A percentile compares a stretch with the other conserved stretches of the same genome.
Conservation (phyloP, 2,113 vertebrate species). For the Perca flavescens region DNA sequence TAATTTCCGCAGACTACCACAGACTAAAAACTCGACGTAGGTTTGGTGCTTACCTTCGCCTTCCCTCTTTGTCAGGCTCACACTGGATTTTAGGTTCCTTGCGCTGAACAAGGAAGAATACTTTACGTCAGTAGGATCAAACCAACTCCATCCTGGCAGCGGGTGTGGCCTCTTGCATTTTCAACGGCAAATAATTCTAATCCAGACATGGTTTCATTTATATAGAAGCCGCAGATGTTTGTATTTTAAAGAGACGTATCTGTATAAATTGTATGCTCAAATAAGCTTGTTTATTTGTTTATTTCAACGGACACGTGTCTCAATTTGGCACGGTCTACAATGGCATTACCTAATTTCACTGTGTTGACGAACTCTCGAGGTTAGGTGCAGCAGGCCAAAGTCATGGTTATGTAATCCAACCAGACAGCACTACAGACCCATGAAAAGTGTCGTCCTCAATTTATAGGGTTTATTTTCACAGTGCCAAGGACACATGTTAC, state of each 20-base stretch:
- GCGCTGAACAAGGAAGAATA: conserved; percentile 73
- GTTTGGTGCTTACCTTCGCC: conserved; percentile 68
- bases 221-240: rapidly evolving
- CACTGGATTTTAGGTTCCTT: neutral
- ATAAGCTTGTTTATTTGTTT: neutral
- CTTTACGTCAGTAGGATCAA: conserved; percentile 69
- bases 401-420: conserved; percentile 79
- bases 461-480: conserved; percentile 21
- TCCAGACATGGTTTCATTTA: rapidly evolving
- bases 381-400: conserved; percentile 48
- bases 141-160: conserved; percentile 35
- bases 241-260: neutral
- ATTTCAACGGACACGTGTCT: neutral
- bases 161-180: neutral
- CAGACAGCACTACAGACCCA: neutral
- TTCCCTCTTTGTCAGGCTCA: conserved; percentile 53
- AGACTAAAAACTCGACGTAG: neutral
- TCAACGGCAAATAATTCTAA: rapidly evolving
- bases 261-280: rapidly evolving
- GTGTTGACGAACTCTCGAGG: conserved; percentile 29
- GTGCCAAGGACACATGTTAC: conserved; percentile 29
- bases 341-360: conserved; percentile 35
- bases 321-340: conserved; percentile 19
- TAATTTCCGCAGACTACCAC: conserved; percentile 17
- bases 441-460: conserved; percentile 21